Base-by-base conservation (phyloP, 2,888 invertebrate species). In the Caenorhabditis doughertyi region DNA sequence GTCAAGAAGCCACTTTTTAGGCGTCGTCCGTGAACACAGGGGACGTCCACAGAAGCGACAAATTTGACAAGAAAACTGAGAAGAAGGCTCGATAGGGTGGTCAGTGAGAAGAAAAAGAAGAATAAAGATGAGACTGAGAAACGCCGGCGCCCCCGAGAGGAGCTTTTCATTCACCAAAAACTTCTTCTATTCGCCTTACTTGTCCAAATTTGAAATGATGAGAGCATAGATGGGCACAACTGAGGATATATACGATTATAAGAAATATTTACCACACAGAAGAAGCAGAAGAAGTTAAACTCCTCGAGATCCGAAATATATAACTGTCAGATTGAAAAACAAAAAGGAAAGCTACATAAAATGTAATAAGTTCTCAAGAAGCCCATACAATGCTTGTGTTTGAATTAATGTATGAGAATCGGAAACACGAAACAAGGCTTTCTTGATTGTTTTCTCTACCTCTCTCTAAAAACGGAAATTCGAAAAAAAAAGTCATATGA, bases 31-130 rank as follows among this genome's bases (percentile, higher is more conserved):
- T 25, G 74, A 67, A 67, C 74, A 55, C 74, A 74, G 44, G 29
- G 56, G 39, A 53, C 53, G 42, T 27, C 44, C n/a, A 55, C 53
- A 65, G 56, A 65, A 32, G 73, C 65, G 76, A 76, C 76, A 76
- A 76, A 68, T 76, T 76, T 76, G 76, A 68, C 67, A 68, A 67
- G 74, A 25, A 67, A 74, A 56, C 53, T 53, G 13, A 0, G 25
- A 39, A 35, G 25, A 44, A 21, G 23, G 21, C 1, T 7, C 44
- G 9, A 60, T 21, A 9, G 65, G 60, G 67, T 68, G 76, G 76
- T 76, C 76, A 76, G 67, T 32, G n/a, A 13, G 27, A 27, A 27
- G 49, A 44, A 74, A 65, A 55, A 60, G 39, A 35, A 73, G 39
- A 27, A 74, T 56, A 58, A 74, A 74, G 65, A 74, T 47, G 27